phyloP scores from a whole-genome alignment of 2,888 invertebrate species.

The Clunio marinus region DNA sequence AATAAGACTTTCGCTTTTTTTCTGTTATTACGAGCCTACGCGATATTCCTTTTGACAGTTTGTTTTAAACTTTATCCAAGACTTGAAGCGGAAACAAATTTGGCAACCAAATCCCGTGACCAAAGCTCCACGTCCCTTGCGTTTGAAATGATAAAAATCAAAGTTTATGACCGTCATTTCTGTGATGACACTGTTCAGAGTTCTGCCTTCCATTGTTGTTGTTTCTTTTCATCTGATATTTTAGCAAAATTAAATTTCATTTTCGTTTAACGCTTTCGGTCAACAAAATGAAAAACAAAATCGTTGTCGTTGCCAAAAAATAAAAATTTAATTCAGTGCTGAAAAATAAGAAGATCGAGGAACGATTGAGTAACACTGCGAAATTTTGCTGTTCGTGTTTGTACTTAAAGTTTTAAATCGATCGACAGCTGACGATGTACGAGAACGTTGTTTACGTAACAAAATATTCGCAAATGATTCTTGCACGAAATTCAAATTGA shows the following conservation, averaged over 20 bases:
- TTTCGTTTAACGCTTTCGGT: background rate
- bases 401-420: background rate
- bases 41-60: too few relatives aligned
- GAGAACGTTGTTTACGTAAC: background rate
- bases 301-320: constrained; percentile 4
- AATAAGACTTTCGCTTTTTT: too few relatives aligned
- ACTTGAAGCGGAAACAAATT: too few relatives aligned
- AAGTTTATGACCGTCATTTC: too few relatives aligned
- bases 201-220: too few relatives aligned
- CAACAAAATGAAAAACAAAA: background rate
- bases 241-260: background rate
- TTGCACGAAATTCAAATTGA: background rate
- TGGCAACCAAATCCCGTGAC: too few relatives aligned
- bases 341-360: background rate
- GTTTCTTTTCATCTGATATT: too few relatives aligned
- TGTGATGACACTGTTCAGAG: too few relatives aligned
- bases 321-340: background rate
- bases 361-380: background rate
- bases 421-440: background rate
- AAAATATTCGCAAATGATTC: background rate
- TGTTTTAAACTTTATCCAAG: too few relatives aligned
- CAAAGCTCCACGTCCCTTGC: too few relatives aligned
- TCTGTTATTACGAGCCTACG: too few relatives aligned
- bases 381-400: background rate
- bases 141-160: too few relatives aligned